phyloP scores from a whole-genome alignment of 2,797 vertebrate species.

The Helarctos malayanus region DNA sequence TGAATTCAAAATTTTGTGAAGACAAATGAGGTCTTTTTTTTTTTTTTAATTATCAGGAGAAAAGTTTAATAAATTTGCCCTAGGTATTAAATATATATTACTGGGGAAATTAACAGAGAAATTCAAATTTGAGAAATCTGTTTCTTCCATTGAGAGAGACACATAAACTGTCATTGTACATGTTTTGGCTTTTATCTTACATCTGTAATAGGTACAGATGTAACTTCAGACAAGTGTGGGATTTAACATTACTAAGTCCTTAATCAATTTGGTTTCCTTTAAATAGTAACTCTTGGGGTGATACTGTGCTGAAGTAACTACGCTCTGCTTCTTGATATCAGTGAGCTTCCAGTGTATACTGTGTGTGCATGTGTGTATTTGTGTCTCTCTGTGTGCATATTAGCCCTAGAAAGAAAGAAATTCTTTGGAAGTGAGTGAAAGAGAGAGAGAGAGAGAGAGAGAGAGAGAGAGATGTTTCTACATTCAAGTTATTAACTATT shows the following conservation, averaged over 20 bases:
- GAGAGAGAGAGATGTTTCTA: background rate
- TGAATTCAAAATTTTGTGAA: slow-evolving; percentile 47
- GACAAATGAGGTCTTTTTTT: background rate
- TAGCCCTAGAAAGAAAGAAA: background rate
- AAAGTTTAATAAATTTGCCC: background rate
- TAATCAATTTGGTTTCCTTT: background rate
- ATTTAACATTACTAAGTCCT: background rate
- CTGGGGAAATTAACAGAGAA: background rate
- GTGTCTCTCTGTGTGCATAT: background rate
- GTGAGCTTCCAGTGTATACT: background rate
- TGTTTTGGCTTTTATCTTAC: background rate
- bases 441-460: background rate
- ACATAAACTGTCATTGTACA: background rate
- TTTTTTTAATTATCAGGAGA: background rate
- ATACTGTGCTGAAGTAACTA: background rate
- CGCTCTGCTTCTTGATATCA: background rate
- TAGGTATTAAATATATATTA: background rate
- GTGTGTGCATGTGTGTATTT: background rate
- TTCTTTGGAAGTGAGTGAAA: background rate
- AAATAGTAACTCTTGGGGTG: background rate
- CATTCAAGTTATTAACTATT: background rate
- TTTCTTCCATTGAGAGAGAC: background rate
- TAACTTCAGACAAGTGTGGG: background rate
- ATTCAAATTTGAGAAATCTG: background rate
- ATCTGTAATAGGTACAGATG: background rate